These are phyloP conservation scores for Leptobrachium leishanense DNA, from an alignment of 2,113 vertebrate genomes.

Conservation along the genomic window DNA sequence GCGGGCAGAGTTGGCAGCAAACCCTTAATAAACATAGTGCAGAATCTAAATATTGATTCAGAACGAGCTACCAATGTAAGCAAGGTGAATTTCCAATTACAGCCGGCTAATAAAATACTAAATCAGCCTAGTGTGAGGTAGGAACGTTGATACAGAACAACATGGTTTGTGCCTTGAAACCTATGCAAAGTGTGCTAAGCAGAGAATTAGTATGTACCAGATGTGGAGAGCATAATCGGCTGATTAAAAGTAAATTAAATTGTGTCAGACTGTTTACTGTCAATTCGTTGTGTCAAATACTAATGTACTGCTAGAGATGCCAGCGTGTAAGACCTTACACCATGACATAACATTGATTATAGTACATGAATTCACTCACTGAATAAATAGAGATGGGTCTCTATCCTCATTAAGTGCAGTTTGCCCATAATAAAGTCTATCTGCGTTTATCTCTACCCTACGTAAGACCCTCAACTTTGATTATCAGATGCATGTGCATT, in stretches of 20 bases:
- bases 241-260: background rate
- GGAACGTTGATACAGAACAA: background rate
- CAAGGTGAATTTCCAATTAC: background rate
- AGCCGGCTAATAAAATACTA: background rate
- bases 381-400: too few relatives aligned
- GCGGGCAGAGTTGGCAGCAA: background rate
- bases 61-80: background rate
- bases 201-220: background rate
- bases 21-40: background rate
- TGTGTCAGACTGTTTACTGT: background rate
- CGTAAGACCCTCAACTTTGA: too few relatives aligned
- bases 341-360: too few relatives aligned
- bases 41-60: background rate
- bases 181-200: background rate
- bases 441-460: too few relatives aligned
- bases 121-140: background rate
- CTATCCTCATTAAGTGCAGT: too few relatives aligned
- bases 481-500: too few relatives aligned
- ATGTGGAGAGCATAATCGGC: background rate
- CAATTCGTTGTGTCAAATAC: background rate
- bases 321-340: too few relatives aligned
- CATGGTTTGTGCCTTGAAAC: background rate
- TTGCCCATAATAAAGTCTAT: too few relatives aligned
- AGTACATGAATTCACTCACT: too few relatives aligned
- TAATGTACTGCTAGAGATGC: background rate